Evolutionary conservation across 2,888 invertebrate species (phyloP).

Genomic region (Drosophila mimetica): DNA sequence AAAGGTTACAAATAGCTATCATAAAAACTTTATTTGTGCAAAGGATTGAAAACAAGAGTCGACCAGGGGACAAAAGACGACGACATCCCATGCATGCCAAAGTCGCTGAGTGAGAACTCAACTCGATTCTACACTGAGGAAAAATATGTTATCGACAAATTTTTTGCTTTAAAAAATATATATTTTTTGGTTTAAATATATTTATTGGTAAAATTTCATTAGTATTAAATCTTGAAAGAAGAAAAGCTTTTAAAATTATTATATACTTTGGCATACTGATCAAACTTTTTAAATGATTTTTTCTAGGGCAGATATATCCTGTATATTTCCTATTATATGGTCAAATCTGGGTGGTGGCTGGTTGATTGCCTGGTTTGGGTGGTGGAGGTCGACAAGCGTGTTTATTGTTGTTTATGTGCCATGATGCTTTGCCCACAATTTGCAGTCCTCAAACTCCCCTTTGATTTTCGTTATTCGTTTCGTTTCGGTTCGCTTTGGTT

Average conservation of each 20-base stretch:
- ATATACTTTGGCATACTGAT: too few species aligned
- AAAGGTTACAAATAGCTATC: slow-evolving; percentile 75
- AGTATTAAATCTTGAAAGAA: too few species aligned
- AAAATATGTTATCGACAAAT: too few species aligned
- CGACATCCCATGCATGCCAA: slow-evolving; percentile 64
- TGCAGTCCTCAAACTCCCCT: slow-evolving; percentile 46
- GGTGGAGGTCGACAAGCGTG: slow-evolving; percentile 56
- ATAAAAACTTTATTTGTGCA: slow-evolving; percentile 77
- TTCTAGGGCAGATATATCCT: slow-evolving; percentile 24
- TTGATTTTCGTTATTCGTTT: slow-evolving; percentile 43
- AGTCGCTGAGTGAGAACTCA: slow-evolving; percentile 48
- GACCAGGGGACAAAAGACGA: slow-evolving; percentile 38
- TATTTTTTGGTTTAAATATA: too few species aligned
- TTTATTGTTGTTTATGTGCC: slow-evolving; percentile 76
- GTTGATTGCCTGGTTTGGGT: slow-evolving; percentile 33
- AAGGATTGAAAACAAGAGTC: slow-evolving; percentile 71
- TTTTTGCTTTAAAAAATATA: too few species aligned
- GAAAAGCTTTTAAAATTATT: too few species aligned
- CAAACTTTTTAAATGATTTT: too few species aligned
- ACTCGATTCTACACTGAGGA: neutral
- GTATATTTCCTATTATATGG: slow-evolving; percentile 32
- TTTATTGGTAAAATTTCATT: too few species aligned
- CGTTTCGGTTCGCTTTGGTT: slow-evolving; percentile 35
- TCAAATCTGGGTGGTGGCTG: slow-evolving; percentile 46
- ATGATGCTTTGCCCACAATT: slow-evolving; percentile 48